Evolutionary conservation across 2,113 vertebrate species (phyloP), one percentile per base, ranked within the genome.

Genomic region (Protobothrops mucrosquamatus): DNA sequence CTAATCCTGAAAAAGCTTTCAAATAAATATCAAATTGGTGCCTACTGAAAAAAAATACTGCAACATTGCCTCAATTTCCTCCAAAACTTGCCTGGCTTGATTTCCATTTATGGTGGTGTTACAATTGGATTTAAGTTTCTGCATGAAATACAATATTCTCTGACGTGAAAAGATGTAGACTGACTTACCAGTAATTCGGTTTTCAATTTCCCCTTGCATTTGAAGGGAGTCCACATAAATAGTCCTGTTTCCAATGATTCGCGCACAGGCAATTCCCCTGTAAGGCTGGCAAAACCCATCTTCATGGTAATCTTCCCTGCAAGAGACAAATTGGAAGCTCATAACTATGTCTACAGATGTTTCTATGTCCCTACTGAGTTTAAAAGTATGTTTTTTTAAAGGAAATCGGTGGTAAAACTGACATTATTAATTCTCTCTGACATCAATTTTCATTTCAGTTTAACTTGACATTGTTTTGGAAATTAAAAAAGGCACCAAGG

Each of bases 151-250:
- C 87, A 93, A 85, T 23, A 61, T 54, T 39, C 54, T 12, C n/a
- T 29, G 46, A 89, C 34, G 11, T 54, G 46, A 54, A 29, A 26
- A 64, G 14, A 87, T 1, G 89, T 1, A 10, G 8, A 23, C 5
- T 91, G 88, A 2, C 97, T 96, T 96, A 99, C 99, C 99, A 88
- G 99, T 99, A 95, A 99, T 99, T 88, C 99, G 98, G 95, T 99
- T 99, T 96, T 99, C 99, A 91, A 99, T 99, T 97, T 99, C 99
- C 2, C 99, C 99, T 96, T 99, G 99, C 98, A 99, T 99, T 97
- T 99, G 99, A 34, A 99, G 98, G 8, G 99, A 99, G 96, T 99
- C 99, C 91, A 99, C 99, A 6, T 99, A 99, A 96, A 99, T 99
- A 94, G 99, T 99, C 88, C 98, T 97, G 97, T 99, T 99, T 86